Conservation (phyloP, 2,888 invertebrate species). For the Prenolepis imparis region DNA sequence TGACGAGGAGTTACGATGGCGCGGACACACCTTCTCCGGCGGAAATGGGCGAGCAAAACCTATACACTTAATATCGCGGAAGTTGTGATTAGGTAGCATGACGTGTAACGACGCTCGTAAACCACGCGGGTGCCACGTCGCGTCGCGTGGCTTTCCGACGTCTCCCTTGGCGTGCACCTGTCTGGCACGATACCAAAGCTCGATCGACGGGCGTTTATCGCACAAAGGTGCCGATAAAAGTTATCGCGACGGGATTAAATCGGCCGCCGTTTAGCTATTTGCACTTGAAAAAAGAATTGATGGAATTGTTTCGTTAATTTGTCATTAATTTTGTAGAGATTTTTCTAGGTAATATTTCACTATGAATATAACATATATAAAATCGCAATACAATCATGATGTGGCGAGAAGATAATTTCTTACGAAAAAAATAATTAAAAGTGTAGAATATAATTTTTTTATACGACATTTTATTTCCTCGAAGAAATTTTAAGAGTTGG, state of each 20-base stretch:
- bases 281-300: background rate
- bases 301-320: background rate
- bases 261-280: background rate
- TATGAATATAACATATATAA: slow-evolving; percentile 9
- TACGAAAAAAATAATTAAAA: too few relatives aligned
- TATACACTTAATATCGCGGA: slow-evolving; percentile 73
- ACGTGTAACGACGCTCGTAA: slow-evolving; percentile 69
- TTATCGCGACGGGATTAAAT: slow-evolving; percentile 32
- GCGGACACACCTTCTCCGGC: slow-evolving; percentile 33
- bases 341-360: background rate
- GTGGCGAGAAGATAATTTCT: background rate
- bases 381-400: background rate
- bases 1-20: slow-evolving; percentile 60
- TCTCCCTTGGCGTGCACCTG: slow-evolving; percentile 33
- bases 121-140: slow-evolving; percentile 54
- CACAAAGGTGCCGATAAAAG: slow-evolving; percentile 39
- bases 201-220: slow-evolving; percentile 40
- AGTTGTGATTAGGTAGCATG: slow-evolving; percentile 71
- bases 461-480: too few relatives aligned
- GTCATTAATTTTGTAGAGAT: background rate
- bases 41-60: slow-evolving; percentile 64
- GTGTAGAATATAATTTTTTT: too few relatives aligned
- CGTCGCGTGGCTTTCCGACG: slow-evolving; percentile 31
- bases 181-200: slow-evolving; percentile 16
- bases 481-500: too few relatives aligned